Evolutionary conservation across 2,888 invertebrate genomes (phyloP).

Genomic region (Escarpia spicata): DNA sequence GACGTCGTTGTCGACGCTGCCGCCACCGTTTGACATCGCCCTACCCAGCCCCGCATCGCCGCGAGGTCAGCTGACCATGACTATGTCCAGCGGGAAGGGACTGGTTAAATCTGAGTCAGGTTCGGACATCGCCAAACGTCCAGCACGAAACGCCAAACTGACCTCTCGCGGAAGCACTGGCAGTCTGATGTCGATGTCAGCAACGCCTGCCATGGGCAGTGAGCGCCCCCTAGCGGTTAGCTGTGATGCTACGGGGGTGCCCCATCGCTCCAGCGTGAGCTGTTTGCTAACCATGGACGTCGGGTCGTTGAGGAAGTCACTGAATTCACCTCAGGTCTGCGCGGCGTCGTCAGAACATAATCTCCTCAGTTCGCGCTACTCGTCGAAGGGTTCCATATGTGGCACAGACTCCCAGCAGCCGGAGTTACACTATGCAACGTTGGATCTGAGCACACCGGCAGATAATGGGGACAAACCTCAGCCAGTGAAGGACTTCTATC

Average conservation of each 20-base stretch:
- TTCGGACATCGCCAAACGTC: background rate
- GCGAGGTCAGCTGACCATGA: background rate
- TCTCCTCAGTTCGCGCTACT: background rate
- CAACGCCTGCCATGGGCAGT: background rate
- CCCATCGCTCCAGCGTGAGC: background rate
- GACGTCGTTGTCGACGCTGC: background rate
- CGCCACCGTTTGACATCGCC: background rate
- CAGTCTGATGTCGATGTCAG: conserved; percentile 25
- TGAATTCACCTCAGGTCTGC: background rate
- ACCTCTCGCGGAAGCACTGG: conserved; percentile 27
- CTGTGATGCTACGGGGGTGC: background rate
- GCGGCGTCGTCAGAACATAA: background rate
- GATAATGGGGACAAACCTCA: conserved; percentile 26
- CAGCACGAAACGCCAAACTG: background rate
- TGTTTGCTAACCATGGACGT: background rate
- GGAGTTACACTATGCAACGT: conserved; percentile 65
- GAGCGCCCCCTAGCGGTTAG: background rate
- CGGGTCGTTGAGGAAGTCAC: background rate
- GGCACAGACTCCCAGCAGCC: background rate
- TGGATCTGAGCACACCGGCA: conserved; percentile 50
- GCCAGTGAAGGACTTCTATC: conserved; percentile 7
- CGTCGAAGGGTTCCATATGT: conserved; percentile 8
- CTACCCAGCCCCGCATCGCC: background rate
- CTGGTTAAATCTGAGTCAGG: background rate
- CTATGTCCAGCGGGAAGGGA: background rate